These are phyloP conservation scores for Slavum lentiscoides DNA, from an alignment of 2,888 invertebrate genomes.

Conservation along the genomic window DNA sequence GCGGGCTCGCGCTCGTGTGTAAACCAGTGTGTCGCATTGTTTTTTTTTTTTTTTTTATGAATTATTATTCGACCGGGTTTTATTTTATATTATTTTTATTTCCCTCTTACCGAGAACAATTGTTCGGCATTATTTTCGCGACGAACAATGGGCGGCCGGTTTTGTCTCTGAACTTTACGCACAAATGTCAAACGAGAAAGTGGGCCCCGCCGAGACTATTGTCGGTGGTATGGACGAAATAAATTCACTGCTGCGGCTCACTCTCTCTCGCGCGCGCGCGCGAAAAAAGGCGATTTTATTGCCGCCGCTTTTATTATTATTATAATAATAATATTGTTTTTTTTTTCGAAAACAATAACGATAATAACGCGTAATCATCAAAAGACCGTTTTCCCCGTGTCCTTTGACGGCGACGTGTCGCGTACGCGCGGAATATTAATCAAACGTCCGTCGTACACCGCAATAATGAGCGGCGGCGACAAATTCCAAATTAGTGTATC, in stretches of 20 bases:
- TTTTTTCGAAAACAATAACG: background rate
- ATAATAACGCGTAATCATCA: slow-evolving; percentile 43
- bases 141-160: slow-evolving; percentile 39
- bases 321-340: slow-evolving; percentile 15
- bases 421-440: slow-evolving; percentile 41
- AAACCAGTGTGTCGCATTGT: slow-evolving; percentile 4
- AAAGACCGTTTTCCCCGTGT: slow-evolving; percentile 34
- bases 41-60: slow-evolving; percentile 48
- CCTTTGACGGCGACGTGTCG: slow-evolving; percentile 21
- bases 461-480: background rate
- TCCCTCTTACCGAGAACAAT: slow-evolving; percentile 17
- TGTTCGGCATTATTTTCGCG: slow-evolving; percentile 44
- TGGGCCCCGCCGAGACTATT: slow-evolving; percentile 43
- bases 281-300: slow-evolving; percentile 40
- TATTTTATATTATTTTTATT: slow-evolving; percentile 32
- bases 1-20: background rate
- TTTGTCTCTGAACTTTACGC: slow-evolving; percentile 47
- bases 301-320: slow-evolving; percentile 36
- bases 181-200: slow-evolving; percentile 47
- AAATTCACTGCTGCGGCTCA: slow-evolving; percentile 21
- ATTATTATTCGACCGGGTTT: slow-evolving; percentile 51
- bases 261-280: background rate
- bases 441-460: slow-evolving; percentile 31
- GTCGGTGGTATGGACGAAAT: slow-evolving; percentile 31
- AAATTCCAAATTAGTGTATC: slow-evolving; percentile 44